Base-by-base conservation (phyloP, 2,888 invertebrate species). In the Latrodectus hesperus region DNA sequence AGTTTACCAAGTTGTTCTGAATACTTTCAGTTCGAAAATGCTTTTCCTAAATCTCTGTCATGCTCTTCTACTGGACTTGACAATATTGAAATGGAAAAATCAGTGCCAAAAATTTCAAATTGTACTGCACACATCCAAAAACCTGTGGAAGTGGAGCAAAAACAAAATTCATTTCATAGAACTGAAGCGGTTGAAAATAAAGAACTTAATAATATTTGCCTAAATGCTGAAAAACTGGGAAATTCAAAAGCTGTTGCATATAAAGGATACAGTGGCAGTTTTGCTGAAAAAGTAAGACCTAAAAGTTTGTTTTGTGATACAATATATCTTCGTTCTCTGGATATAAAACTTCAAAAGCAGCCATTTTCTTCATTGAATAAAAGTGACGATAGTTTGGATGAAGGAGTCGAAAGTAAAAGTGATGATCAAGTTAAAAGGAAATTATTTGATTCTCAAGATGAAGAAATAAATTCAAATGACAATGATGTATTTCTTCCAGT, bases 201-300 rank as follows among this genome's bases (percentile, higher is more conserved):
- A 6, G 60, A 60, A n/a, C 60, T 11, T 12, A 60, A 16, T n/a
- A 60, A 60, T 60, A 6, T n/a, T 60, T 60, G 60, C n/a, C 60
- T n/a, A 10, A 60, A 60, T 60, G 83, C 49, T 77, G 16, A 75
- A 52, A 68, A 84, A 14, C 77, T 74, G 64, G 75, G 65, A 22
- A 84, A 84, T 22, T 26, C 38, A 38, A 38, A 38, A 38, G 38
- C 38, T 38, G 38, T 38, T 38, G 5, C 38, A 6, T 88, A 89
- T 81, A 79, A 76, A 80, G 90, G 90, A n/a, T 90, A 90, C 14
- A 85, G 90, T 80, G 90, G 90, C n/a, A 88, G 90, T 12, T 90
- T 90, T 84, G 90, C 89, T 4, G 90, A 90, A 51, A 90, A 90
- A 77, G 68, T 90, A 22, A 73, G 90, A 12, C 89, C 89, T 4